A percentile compares a stretch with the other conserved stretches of the same genome.
These are phyloP conservation scores for Selenia dentaria DNA, from an alignment of 2,888 invertebrate species.

Conservation along the genomic window DNA sequence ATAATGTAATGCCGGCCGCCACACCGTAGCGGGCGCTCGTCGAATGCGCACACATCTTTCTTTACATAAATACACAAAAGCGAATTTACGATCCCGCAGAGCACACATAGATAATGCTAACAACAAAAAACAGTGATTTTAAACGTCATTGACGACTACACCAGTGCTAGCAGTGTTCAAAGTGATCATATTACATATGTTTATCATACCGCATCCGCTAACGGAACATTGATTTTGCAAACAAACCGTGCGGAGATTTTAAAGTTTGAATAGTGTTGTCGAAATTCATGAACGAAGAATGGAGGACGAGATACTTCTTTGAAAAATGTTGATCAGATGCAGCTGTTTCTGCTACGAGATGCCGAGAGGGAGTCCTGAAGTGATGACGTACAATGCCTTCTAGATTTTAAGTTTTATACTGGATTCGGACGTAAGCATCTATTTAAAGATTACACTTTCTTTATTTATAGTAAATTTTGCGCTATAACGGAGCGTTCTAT, in stretches of 20 bases:
- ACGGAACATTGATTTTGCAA: conserved; percentile 23
- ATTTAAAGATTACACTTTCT: conserved; percentile 17
- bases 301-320: not conserved
- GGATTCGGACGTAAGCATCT: conserved; percentile 8
- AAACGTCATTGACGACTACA: conserved; percentile 18
- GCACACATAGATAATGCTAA: conserved; percentile 22
- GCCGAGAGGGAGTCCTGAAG: too few relatives aligned
- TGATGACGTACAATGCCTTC: conserved; percentile 8
- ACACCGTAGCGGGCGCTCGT: conserved; percentile 36
- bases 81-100: not conserved
- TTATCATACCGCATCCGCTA: conserved; percentile 17
- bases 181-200: conserved; percentile 17
- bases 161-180: conserved; percentile 1
- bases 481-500: conserved; percentile 14
- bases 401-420: conserved; percentile 17
- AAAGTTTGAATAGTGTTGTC: conserved; percentile 14
- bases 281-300: conserved; percentile 5
- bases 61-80: conserved; percentile 12
- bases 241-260: conserved; percentile 18
- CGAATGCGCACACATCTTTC: conserved; percentile 48
- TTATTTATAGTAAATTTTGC: conserved; percentile 22
- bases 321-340: too few relatives aligned
- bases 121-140: conserved; percentile 13
- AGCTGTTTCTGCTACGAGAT: too few relatives aligned
- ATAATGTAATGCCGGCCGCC: conserved; percentile 4